phyloP scores from a whole-genome alignment of 2,888 invertebrate genomes.

The Romanomermis culicivorax region DNA sequence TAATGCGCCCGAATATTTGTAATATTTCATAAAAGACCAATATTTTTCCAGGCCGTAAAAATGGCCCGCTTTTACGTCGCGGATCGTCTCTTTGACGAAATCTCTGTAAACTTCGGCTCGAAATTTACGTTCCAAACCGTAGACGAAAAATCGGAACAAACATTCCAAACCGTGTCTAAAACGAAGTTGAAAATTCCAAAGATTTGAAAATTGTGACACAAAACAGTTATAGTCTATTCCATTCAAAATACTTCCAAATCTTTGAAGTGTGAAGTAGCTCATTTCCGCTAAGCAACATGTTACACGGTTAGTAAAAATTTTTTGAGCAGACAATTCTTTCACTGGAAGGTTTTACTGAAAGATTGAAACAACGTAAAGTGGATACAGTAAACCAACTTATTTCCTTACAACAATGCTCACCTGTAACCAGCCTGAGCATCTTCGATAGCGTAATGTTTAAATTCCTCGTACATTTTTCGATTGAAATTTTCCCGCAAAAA shows the following conservation, averaged over 20 bases:
- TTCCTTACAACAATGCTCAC: constrained; percentile 37
- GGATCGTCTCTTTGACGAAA: constrained; percentile 47
- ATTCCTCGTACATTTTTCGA: constrained; percentile 90
- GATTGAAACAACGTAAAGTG: too few relatives aligned
- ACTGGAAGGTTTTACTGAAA: too few relatives aligned
- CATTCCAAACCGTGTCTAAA: constrained; percentile 41
- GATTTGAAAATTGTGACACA: too few relatives aligned
- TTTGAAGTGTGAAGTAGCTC: too few relatives aligned
- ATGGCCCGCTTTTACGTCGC: constrained; percentile 45
- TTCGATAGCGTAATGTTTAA: constrained; percentile 68
- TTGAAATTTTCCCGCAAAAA: constrained; percentile 95
- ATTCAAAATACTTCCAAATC: too few relatives aligned
- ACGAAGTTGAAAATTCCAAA: background rate
- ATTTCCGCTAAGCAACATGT: background rate
- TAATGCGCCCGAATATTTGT: constrained; percentile 41
- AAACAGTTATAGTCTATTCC: too few relatives aligned
- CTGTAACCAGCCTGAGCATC: constrained; percentile 75
- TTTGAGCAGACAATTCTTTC: background rate
- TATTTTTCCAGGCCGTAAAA: constrained; percentile 95
- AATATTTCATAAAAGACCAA: constrained; percentile 95
- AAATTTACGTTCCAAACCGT: constrained; percentile 87
- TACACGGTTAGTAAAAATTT: background rate
- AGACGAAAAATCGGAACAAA: constrained; percentile 83
- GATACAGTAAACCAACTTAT: background rate
- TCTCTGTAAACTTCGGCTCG: constrained; percentile 80